These are phyloP conservation scores for Mesocricetus auratus DNA, from an alignment of 2,113 vertebrate genomes.

Conservation along the genomic window DNA sequence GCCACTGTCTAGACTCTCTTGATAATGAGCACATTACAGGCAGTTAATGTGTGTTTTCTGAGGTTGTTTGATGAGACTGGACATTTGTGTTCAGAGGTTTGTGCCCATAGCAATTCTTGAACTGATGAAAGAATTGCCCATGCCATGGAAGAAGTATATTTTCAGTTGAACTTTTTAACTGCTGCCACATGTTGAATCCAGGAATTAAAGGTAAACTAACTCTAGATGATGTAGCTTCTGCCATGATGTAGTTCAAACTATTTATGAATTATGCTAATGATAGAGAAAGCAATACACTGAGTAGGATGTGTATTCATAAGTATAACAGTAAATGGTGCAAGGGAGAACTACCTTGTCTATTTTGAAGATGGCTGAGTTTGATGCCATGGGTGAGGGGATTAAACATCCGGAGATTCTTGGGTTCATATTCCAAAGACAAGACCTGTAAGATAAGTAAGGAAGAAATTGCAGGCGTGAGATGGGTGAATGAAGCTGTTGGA, in stretches of 20 bases:
- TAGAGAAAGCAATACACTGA: conserved; percentile 10
- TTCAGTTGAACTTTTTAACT: conserved; percentile 40
- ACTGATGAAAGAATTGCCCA: conserved; percentile 46
- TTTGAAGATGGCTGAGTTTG: conserved; percentile 45
- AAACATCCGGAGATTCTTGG: background rate
- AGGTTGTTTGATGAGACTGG: conserved; percentile 58
- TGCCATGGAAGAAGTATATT: background rate
- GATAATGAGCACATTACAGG: conserved; percentile 44
- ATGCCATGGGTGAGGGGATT: background rate
- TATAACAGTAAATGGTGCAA: background rate
- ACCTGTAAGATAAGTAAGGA: background rate
- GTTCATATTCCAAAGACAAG: background rate
- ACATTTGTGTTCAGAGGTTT: conserved; percentile 50
- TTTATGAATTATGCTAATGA: conserved; percentile 8
- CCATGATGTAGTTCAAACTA: conserved; percentile 9
- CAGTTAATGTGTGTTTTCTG: conserved; percentile 63
- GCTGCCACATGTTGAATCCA: background rate
- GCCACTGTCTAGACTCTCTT: conserved; percentile 60
- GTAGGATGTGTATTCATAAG: conserved; percentile 19
- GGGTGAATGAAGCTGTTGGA: background rate
- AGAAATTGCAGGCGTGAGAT: conserved; percentile 26
- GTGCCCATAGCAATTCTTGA: conserved; percentile 26
- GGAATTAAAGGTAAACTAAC: conserved; percentile 15
- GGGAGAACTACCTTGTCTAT: background rate
- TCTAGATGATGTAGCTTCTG: conserved; percentile 46